Percentiles rank a stretch among this genome's conserved stretches.
Conservation (phyloP, 2,888 invertebrate species). For the Drosophila eohydei region DNA sequence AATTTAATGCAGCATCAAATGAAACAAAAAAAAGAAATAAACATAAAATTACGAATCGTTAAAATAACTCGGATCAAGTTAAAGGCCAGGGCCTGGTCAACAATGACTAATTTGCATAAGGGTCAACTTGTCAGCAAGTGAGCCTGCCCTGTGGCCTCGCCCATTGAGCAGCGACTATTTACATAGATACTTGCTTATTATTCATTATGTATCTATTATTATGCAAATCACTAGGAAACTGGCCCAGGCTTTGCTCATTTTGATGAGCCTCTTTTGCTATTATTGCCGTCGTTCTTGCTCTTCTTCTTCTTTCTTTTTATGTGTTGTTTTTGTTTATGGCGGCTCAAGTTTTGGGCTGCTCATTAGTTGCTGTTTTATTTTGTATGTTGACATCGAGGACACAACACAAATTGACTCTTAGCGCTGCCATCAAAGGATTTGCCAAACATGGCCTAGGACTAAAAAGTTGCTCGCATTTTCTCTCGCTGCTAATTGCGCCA, state of each 20-base stretch:
- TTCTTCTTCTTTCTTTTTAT: conserved; percentile 16
- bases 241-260: conserved; percentile 69
- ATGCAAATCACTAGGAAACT: conserved; percentile 81
- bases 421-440: conserved; percentile 76
- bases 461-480: conserved; percentile 26
- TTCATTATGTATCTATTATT: conserved; percentile 80
- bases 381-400: conserved; percentile 31
- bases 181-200: conserved; percentile 61
- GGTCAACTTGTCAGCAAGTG: conserved; percentile 57
- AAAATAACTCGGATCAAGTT: conserved; percentile 4
- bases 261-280: conserved; percentile 64
- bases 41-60: conserved; percentile 19
- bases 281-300: conserved; percentile 16
- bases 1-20: not conserved
- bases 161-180: conserved; percentile 20
- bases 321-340: conserved; percentile 24
- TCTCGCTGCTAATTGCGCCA: conserved; percentile 71
- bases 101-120: conserved; percentile 65
- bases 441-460: conserved; percentile 22
- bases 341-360: conserved; percentile 28
- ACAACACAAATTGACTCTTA: conserved; percentile 72
- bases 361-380: conserved; percentile 55
- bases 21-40: not conserved
- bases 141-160: not conserved
- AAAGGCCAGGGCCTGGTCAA: conserved; percentile 3